A percentile compares a stretch with the other conserved stretches of the same genome.
These are phyloP conservation scores for Dasypogon diadema DNA, from an alignment of 2,888 invertebrate genomes.

Conservation along the genomic window DNA sequence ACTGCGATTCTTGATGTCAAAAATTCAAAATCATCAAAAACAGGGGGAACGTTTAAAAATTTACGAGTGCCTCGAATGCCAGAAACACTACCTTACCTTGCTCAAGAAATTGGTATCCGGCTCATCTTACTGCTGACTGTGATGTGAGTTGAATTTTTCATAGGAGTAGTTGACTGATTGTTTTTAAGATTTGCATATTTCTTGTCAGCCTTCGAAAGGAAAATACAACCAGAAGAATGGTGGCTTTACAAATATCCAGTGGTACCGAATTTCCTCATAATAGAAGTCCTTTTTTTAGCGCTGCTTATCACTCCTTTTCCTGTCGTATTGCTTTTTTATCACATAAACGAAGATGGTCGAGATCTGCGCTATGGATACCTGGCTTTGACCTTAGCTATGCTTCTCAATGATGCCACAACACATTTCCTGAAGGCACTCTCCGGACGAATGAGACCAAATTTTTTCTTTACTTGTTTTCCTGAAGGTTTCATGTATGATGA, in stretches of 20 bases:
- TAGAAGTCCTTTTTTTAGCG: not conserved
- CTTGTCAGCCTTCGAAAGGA: not conserved
- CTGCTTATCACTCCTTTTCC: not conserved
- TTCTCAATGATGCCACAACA: not conserved
- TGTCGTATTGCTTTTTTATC: not conserved
- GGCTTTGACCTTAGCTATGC: not conserved
- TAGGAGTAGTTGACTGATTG: not conserved
- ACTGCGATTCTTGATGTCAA: too few relatives aligned
- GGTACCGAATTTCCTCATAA: not conserved
- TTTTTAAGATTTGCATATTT: not conserved
- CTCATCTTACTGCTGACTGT: not conserved
- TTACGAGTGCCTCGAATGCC: not conserved
- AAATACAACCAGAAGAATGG: conserved; percentile 42
- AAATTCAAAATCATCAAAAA: too few relatives aligned
- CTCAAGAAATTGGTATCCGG: not conserved
- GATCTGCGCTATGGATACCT: not conserved
- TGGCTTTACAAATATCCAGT: conserved; percentile 18
- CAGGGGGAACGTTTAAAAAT: too few relatives aligned
- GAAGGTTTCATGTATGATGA: conserved; percentile 73
- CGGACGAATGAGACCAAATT: conserved; percentile 80
- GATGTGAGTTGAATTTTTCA: not conserved
- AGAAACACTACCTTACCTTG: not conserved
- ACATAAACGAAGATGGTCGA: not conserved
- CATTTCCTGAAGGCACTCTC: not conserved
- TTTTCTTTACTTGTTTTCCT: conserved; percentile 83